Percentiles rank a stretch among this genome's conserved stretches.
phyloP scores from a whole-genome alignment of 1,140 invertebrate genomes.

The Ooceraea biroi region DNA sequence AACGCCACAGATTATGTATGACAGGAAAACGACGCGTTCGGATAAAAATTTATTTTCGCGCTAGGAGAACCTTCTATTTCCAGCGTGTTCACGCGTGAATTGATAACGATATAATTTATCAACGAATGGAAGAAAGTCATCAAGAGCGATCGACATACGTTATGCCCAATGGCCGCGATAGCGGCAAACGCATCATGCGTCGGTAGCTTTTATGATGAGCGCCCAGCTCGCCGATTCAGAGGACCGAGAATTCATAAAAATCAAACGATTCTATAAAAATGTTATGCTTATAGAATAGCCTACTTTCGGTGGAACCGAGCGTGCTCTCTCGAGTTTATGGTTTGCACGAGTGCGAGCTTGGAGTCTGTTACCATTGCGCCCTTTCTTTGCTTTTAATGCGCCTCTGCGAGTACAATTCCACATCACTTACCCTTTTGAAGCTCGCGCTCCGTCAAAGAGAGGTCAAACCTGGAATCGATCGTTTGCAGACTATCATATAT shows the following conservation, averaged over 20 bases:
- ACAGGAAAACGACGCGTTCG: slow-evolving; percentile 20
- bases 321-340: background rate
- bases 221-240: background rate
- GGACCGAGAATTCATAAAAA: slow-evolving; percentile 16
- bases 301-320: background rate
- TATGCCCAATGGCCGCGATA: slow-evolving; percentile 36
- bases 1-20: slow-evolving; percentile 28
- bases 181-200: slow-evolving; percentile 4
- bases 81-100: slow-evolving; percentile 50
- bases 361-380: background rate
- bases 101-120: slow-evolving; percentile 59
- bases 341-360: background rate
- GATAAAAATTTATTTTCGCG: slow-evolving; percentile 53
- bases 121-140: slow-evolving; percentile 50
- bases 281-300: background rate
- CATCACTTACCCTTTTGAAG: background rate
- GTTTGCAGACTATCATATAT: background rate
- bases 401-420: background rate
- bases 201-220: slow-evolving; percentile 14
- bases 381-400: background rate
- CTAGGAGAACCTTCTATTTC: slow-evolving; percentile 28
- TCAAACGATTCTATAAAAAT: slow-evolving; percentile 24
- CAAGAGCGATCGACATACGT: slow-evolving; percentile 48
- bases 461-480: background rate
- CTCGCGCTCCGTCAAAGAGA: background rate